Evolutionary conservation across 2,797 vertebrate species (phyloP).

Genomic region (Pyrrhura leucotis): DNA sequence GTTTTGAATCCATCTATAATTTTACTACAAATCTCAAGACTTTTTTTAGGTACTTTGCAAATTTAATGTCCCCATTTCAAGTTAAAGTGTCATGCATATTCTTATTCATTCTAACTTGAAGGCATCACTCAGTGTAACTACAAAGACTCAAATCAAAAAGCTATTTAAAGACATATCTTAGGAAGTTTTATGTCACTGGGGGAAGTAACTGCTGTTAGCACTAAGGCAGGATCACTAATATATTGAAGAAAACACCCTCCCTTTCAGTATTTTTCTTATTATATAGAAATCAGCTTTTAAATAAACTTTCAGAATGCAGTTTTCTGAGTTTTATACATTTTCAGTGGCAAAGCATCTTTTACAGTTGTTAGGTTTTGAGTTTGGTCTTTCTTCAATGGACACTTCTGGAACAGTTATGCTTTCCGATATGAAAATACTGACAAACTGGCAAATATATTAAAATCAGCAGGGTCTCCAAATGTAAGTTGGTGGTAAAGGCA

Average conservation of each 20-base stretch:
- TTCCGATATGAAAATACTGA: not conserved
- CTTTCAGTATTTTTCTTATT: not conserved
- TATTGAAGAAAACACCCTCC: not conserved
- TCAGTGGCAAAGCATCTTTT: not conserved
- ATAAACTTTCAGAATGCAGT: not conserved
- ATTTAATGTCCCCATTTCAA: not conserved
- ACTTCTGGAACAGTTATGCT: not conserved
- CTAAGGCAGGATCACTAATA: not conserved
- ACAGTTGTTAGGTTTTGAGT: not conserved
- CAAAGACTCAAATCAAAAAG: not conserved
- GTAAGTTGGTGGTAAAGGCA: conserved; percentile 70
- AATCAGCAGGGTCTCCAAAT: conserved; percentile 48
- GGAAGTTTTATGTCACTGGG: not conserved
- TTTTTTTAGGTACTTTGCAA: not conserved
- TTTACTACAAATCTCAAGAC: not conserved
- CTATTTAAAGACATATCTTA: not conserved
- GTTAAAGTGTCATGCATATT: not conserved
- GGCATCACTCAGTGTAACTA: not conserved
- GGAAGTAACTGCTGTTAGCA: not conserved
- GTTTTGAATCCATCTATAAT: not conserved
- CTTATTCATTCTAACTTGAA: not conserved
- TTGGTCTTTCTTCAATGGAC: not conserved
- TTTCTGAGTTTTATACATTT: not conserved
- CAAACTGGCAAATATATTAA: conserved; percentile 26
- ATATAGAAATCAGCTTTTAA: not conserved